Conservation (phyloP, 1,140 invertebrate species). For the Tenebrio molitor region DNA sequence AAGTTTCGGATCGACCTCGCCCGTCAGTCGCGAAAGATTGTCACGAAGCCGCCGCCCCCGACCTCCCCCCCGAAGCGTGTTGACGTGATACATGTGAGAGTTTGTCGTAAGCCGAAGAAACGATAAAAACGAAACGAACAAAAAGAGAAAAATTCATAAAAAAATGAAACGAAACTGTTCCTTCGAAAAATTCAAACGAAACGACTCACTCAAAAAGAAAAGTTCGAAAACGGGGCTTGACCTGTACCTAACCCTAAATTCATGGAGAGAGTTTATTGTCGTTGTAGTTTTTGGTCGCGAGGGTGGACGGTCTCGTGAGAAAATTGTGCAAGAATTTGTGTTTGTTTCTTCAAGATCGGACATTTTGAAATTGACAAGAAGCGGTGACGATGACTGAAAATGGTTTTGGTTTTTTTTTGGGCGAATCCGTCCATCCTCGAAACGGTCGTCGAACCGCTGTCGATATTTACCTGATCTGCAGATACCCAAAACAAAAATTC, state of each 20-base stretch:
- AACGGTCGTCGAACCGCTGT: neutral
- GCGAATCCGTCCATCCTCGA: constrained; percentile 1
- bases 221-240: constrained; percentile 18
- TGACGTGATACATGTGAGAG: constrained; percentile 6
- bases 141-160: constrained; percentile 1
- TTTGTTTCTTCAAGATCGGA: too few relatives aligned
- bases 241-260: constrained; percentile 27
- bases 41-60: too few relatives aligned
- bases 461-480: constrained; percentile 77
- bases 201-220: neutral
- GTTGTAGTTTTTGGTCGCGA: constrained; percentile 1
- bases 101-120: too few relatives aligned
- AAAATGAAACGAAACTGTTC: constrained; percentile 3
- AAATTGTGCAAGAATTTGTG: too few relatives aligned
- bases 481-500: constrained; percentile 76
- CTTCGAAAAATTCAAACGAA: constrained; percentile 9
- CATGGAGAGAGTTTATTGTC: constrained; percentile 3
- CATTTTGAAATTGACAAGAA: too few relatives aligned
- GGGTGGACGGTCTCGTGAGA: neutral
- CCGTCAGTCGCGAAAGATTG: too few relatives aligned
- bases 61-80: too few relatives aligned
- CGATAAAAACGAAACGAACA: neutral
- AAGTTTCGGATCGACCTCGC: too few relatives aligned
- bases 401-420: too few relatives aligned
- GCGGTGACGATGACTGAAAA: too few relatives aligned